A percentile compares a stretch with the other conserved stretches of the same genome.
Conservation (phyloP, 2,888 invertebrate species). For the Melinaea menophilus region DNA sequence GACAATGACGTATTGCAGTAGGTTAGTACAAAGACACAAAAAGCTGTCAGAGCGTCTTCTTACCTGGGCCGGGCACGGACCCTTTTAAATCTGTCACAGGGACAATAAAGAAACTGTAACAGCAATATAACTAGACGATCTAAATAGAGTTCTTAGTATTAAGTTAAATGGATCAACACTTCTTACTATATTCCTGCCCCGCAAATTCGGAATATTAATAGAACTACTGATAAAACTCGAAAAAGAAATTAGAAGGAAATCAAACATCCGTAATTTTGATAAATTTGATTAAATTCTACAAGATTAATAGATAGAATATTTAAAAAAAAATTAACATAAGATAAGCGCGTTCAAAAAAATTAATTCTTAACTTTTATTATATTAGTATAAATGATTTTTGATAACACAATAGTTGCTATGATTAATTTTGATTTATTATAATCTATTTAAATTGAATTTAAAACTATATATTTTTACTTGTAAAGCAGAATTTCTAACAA, state of each 20-base stretch:
- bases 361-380: too few species aligned
- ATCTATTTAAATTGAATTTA: not conserved
- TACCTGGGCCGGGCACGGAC: slow-evolving; percentile 60
- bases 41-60: slow-evolving; percentile 52
- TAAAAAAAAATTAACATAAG: too few species aligned
- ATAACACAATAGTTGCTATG: not conserved
- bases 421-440: not conserved
- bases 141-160: slow-evolving; percentile 5
- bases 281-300: too few species aligned
- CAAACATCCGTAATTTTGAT: too few species aligned
- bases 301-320: too few species aligned
- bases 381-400: not conserved
- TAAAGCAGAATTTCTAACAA: too few species aligned
- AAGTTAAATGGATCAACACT: not conserved
- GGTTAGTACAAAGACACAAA: slow-evolving; percentile 60
- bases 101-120: slow-evolving; percentile 40
- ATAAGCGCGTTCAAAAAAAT: too few species aligned
- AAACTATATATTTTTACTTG: too few species aligned
- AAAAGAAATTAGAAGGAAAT: too few species aligned
- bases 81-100: slow-evolving; percentile 63
- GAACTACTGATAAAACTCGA: too few species aligned
- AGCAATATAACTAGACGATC: slow-evolving; percentile 20
- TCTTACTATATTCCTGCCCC: not conserved
- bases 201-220: too few species aligned
- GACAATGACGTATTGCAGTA: slow-evolving; percentile 69